Evolutionary conservation across 2,888 invertebrate genomes (phyloP), one percentile per base, ranked within the genome.

Genomic region (Willowsia nigromaculata): DNA sequence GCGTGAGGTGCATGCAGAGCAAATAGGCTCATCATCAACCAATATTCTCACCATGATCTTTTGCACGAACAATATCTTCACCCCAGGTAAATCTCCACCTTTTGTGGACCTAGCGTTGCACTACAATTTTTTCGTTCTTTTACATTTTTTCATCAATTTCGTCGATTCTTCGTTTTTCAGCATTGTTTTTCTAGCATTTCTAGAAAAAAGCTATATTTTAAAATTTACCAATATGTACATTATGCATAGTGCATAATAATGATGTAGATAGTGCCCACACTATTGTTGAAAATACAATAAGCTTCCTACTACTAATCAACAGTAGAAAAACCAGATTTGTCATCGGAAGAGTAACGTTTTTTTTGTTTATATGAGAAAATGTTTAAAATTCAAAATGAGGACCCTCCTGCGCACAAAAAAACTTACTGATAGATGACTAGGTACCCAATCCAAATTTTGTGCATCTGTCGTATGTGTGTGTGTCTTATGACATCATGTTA

Each of bases 291-390:
- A 11, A 4, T 53, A 53, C 11, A 59, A 59, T 27, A 25, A 27
- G 1, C 27, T 9, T 27, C 25, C n/a, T n/a, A n/a, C n/a, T n/a
- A n/a, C n/a, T n/a, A n/a, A 33, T 30, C n/a, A 25, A 4, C 18
- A 68, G 68, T 68, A 50, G 37, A 85, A 59, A 85, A 80, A 86
- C 80, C 80, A 53, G 86, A 86, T 50, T 86, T 80, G 62, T 86
- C 71, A 71, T 71, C 71, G 43, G 62, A 27, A 18, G 18, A 68
- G 40, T 18, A 43, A 43, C 15, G 25, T 13, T 25, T 43, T 40
- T 43, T 43, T 71, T 71, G 25, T 43, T 43, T 25, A 13, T 13
- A 3, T 43, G 71, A 25, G 25, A 40, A 40, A 37, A 62, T n/a
- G n/a, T 13, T 11, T 18, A 68, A 71, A 13, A 18, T 71, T 43